These are phyloP conservation scores for Mus caroli DNA, from an alignment of 2,797 vertebrate genomes.

Conservation along the genomic window DNA sequence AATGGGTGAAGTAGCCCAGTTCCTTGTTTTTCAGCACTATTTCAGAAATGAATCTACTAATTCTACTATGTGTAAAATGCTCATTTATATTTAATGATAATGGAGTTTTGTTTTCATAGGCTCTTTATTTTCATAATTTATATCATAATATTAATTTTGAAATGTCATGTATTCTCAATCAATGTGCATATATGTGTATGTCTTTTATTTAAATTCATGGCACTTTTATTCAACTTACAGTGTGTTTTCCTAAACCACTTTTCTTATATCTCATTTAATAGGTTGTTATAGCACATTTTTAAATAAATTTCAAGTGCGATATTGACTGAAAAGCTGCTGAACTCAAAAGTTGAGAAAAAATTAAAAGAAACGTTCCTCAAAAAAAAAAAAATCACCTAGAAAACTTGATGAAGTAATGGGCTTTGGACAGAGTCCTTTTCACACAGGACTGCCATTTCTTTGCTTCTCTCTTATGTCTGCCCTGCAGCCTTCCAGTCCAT, in stretches of 20 bases:
- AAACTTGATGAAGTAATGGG: background rate
- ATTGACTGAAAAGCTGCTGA: background rate
- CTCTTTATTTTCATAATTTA: slow-evolving; percentile 4
- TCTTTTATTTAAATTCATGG: background rate
- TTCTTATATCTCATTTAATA: slow-evolving; percentile 51
- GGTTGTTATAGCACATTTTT: slow-evolving; percentile 56
- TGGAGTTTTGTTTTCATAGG: background rate
- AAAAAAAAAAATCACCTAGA: slow-evolving; percentile 58
- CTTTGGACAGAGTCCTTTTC: background rate
- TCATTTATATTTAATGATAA: slow-evolving; percentile 34
- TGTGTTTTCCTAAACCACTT: background rate
- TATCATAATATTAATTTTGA: slow-evolving; percentile 26
- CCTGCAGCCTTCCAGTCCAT: background rate
- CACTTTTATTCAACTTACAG: background rate
- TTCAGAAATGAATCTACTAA: background rate
- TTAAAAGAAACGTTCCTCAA: background rate
- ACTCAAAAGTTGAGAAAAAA: slow-evolving; percentile 7
- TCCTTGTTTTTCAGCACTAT: background rate
- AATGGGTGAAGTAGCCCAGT: background rate
- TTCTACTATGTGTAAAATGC: background rate
- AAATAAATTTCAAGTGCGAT: slow-evolving; percentile 61
- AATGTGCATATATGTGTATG: background rate
- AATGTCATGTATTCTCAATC: background rate
- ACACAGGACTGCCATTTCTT: background rate
- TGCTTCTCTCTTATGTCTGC: background rate